Evolutionary conservation across 2,113 vertebrate genomes (phyloP), one percentile per base, ranked within the genome.

Genomic region (Solea solea): DNA sequence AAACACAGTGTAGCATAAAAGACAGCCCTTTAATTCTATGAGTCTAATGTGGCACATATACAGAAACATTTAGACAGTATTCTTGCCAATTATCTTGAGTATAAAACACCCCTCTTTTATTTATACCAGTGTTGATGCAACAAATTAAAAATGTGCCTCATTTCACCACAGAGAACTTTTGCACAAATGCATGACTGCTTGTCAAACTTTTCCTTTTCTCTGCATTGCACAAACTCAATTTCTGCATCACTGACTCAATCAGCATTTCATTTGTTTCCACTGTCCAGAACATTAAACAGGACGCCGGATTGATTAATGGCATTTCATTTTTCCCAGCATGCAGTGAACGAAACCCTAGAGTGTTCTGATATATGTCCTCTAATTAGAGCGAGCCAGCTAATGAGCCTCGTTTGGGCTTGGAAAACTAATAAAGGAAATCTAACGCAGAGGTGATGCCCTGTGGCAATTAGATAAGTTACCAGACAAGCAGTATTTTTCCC

Each of bases 391-490:
- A 79, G 76, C 63, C 73, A 65, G 78, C 83, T 89, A 89, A 93
- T 90, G 88, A 92, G 82, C 84, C 80, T 89, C 83, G 54, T 91
- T 91, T 90, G 88, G 86, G 86, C 78, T 81, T 52, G 68, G 83
- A 90, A 90, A 92, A 90, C 88, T 86, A 91, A 91, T 91, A 91
- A 87, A 86, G 81, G 65, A 82, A 85, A 86, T 90, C 73, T 84
- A 88, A 85, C 76, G 54, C 81, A 56, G 86, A 91, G 88, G 92
- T 89, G 90, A 87, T 89, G 83, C 84, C 86, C 87, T 58, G 74
- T 86, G 88, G 91, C 91, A 92, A 93, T 94, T 90, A 91, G 79
- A 88, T 76, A 86, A 90, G 82, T 89, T 92, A 88, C 88, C 87
- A 91, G 89, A 87, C 87, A 89, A 88, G 88, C 88, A 88, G 69